Evolutionary conservation across 1,140 invertebrate genomes (phyloP), one percentile per base, ranked within the genome.

Genomic region (Trichoplusia ni): DNA sequence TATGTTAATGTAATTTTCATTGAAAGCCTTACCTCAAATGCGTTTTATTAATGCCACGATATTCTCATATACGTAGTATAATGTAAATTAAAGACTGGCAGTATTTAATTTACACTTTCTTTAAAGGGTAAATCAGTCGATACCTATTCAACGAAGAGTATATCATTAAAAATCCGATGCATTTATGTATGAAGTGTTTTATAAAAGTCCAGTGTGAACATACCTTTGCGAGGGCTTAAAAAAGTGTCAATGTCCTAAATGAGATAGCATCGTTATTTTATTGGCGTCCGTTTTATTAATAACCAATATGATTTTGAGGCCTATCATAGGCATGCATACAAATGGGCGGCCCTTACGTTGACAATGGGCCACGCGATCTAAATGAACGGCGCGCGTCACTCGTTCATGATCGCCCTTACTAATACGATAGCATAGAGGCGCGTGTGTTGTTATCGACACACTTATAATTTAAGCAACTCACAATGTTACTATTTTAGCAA

Each of bases 241-340:
- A 31, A 33, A 38, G 51, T 38, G 51, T 56, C 51, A 56, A 40
- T 23, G 51, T 23, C 51, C 51, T 23, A 56, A 38, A 56, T 56
- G 46, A 49, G 46, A 49, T 38, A 25, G 51, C 16, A 37, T 19
- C 59, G 29, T 49, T 35, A 38, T 47, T 61, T 61, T 46, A 51
- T 46, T 49, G 51, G 18, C 38, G 25, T 46, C 25, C 14, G 21
- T 40, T 18, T 56, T 47, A 66, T 66, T 66, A 51, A 46, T 65
- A 65, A 67, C 19, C 65, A 64, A 71, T 67, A 64, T 60, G 53
- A 67, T 61, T 40, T 67, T 19, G 9, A 19, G 25, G 61, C n/a
- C 62, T 68, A 49, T 64, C 60, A 58, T 16, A 61, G 62, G 69
- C 37, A 69, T 72, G 63, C 64, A 75, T 77, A 70, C 69, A 61